Base-by-base conservation (phyloP, 2,113 vertebrate genomes). In the Calyptommatus sinebrachiatus region DNA sequence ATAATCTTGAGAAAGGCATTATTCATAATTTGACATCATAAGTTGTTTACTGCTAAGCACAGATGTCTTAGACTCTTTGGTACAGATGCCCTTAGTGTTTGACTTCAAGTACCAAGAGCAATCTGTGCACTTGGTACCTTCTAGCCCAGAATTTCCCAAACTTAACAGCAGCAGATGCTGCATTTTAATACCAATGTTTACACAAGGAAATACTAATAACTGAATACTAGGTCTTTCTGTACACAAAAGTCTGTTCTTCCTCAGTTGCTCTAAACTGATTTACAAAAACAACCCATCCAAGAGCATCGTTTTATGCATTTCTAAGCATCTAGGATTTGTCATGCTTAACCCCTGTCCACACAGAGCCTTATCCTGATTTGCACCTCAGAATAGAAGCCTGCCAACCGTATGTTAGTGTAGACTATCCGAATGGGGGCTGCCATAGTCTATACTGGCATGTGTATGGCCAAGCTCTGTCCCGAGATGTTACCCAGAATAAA, bases 21-120 rank as follows among this genome's bases (percentile, higher is more conserved):
- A 21, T 72, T 87, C n/a, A 63, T 78, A 65, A 35, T n/a, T 87
- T 72, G 82, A n/a, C 5, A 29, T 61, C 85, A 16, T 61, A 71
- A 41, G 68, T 67, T 81, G 22, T 67, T 0, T 0, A 10, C 77
- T 68, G 9, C 29, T 76, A 16, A 7, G 0, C 20, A 28, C 31
- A 61, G 22, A 31, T 77, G 79, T 82, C 60, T 10, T 14, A 8
- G 41, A 16, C 22, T 60, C 75, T 31, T 0, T 5, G 81, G 26
- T 8, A 83, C 83, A 62, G 50, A 53, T 11, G 21, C 7, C 77
- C 69, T 24, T 21, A 35, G 18, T 69, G 45, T 28, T 41, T 50
- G 68, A 29, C 21, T 86, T 21, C 77, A 77, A 57, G 14, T 5
- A 57, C 18, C 4, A 18, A 57, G 53, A 2, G 3, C 78, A 1